Evolutionary conservation across 2,888 invertebrate genomes (phyloP).

Genomic region (Molanna angustata): DNA sequence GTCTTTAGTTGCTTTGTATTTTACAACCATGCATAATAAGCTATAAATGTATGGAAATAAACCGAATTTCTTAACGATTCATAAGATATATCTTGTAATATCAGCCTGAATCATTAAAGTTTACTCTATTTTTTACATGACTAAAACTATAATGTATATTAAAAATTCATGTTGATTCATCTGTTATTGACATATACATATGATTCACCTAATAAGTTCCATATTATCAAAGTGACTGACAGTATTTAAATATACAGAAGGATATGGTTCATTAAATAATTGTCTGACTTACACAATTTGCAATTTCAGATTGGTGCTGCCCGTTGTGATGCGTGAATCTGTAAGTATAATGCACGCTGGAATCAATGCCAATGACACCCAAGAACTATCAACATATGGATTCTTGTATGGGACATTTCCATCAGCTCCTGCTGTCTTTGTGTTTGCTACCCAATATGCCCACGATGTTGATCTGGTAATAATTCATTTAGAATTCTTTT

Average conservation of each 20-base stretch:
- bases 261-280: too few relatives aligned
- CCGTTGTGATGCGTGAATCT: slow-evolving; percentile 82
- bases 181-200: too few relatives aligned
- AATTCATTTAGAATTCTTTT: too few relatives aligned
- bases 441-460: slow-evolving; percentile 86
- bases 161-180: neutral
- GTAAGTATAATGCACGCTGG: slow-evolving; percentile 74
- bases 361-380: slow-evolving; percentile 67
- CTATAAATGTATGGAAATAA: too few relatives aligned
- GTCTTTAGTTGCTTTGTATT: too few relatives aligned
- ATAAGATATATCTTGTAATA: too few relatives aligned
- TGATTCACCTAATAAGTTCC: too few relatives aligned
- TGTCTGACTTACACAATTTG: neutral
- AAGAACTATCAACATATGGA: slow-evolving; percentile 85
- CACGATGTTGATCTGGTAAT: slow-evolving; percentile 82
- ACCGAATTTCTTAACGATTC: too few relatives aligned
- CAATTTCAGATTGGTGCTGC: slow-evolving; percentile 66
- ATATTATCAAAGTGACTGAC: neutral
- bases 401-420: slow-evolving; percentile 96
- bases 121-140: too few relatives aligned
- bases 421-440: slow-evolving; percentile 93
- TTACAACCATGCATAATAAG: too few relatives aligned
- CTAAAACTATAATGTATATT: neutral
- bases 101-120: too few relatives aligned
- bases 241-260: neutral